phyloP scores from a whole-genome alignment of 2,888 invertebrate species.

The Synergus umbraculus region DNA sequence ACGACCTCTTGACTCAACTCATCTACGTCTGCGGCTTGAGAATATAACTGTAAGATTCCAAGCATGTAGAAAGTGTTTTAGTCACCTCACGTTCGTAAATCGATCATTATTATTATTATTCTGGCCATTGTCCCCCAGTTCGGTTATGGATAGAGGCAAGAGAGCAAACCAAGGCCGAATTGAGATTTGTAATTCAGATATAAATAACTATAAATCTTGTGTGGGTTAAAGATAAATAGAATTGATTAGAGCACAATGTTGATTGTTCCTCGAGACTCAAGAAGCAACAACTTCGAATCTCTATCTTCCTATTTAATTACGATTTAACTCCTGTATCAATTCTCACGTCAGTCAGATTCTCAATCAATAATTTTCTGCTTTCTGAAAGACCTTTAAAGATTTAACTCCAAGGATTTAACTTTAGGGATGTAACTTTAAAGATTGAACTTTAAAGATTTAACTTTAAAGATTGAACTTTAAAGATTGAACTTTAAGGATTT shows the following conservation, averaged over 20 bases:
- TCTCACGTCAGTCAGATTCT: not conserved
- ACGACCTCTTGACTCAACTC: not conserved
- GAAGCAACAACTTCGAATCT: not conserved
- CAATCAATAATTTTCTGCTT: not conserved
- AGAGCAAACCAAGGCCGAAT: not conserved
- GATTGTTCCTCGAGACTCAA: not conserved
- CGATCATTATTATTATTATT: constrained; percentile 8
- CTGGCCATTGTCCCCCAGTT: not conserved
- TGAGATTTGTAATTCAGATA: constrained; percentile 4
- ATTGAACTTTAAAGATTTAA: not conserved
- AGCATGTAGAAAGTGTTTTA: constrained; percentile 26
- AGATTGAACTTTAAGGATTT: not conserved
- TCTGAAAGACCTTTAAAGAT: not conserved
- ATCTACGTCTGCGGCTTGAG: not conserved
- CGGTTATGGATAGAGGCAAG: not conserved
- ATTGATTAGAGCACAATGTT: constrained; percentile 9
- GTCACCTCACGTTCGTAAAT: not conserved
- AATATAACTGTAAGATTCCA: constrained; percentile 1
- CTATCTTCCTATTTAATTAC: not conserved
- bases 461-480: not conserved
- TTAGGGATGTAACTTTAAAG: not conserved
- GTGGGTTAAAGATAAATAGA: constrained; percentile 8
- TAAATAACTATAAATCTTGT: not conserved
- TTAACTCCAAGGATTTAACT: no score
- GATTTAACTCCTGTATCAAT: not conserved